Evolutionary conservation across 2,797 vertebrate species (phyloP).

Genomic region (Clarias pachynema): DNA sequence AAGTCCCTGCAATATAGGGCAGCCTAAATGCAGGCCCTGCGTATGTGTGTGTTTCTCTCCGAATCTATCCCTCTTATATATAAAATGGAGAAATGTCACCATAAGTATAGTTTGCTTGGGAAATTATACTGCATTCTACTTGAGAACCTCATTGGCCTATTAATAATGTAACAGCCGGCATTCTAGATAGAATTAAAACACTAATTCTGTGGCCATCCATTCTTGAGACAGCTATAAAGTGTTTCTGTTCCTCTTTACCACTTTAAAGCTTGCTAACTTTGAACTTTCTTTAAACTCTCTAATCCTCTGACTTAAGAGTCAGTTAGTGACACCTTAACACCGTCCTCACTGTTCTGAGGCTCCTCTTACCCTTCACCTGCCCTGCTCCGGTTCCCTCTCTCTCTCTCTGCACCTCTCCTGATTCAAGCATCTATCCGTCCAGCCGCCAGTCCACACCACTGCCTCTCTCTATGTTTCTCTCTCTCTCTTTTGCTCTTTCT

Average conservation of each 20-base stretch:
- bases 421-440: conserved; percentile 39
- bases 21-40: conserved; percentile 64
- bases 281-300: conserved; percentile 51
- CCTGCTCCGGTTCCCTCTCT: conserved; percentile 46
- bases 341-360: conserved; percentile 45
- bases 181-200: background rate
- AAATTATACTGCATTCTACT: background rate
- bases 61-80: conserved; percentile 10
- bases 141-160: background rate
- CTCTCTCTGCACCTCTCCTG: conserved; percentile 16
- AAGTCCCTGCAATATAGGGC: conserved; percentile 77
- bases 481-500: conserved; percentile 63
- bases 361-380: conserved; percentile 42
- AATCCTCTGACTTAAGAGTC: conserved; percentile 48
- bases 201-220: background rate
- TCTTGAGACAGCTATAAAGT: background rate
- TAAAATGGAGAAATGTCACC: background rate
- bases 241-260: conserved; percentile 6
- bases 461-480: conserved; percentile 50
- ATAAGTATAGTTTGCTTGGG: background rate
- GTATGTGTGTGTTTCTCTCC: background rate
- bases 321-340: conserved; percentile 50
- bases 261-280: conserved; percentile 33
- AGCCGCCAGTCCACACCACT: conserved; percentile 54
- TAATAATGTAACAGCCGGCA: background rate